phyloP scores from a whole-genome alignment of 53 echinoderm and acorn worm genomes.

The Holothuria leucospilota region DNA sequence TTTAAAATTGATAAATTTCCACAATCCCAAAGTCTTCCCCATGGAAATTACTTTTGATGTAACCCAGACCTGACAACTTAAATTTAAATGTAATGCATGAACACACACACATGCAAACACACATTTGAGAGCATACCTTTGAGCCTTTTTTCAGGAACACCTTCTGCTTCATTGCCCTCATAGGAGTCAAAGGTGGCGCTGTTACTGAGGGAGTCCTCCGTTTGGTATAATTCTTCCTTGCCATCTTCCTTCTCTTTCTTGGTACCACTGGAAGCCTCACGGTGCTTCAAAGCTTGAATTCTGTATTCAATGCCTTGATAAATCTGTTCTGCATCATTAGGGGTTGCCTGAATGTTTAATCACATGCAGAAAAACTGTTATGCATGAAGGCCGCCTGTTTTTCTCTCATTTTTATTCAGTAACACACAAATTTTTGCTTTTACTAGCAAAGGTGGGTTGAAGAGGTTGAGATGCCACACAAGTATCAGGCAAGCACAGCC shows the following conservation, averaged over 20 bases:
- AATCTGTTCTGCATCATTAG: slow-evolving; percentile 96
- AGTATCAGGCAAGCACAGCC: no score
- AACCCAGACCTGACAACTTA: no score
- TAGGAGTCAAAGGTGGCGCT: slow-evolving; percentile 43
- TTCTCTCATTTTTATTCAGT: no score
- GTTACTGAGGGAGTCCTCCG: slow-evolving; percentile 28
- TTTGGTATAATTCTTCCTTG: not conserved
- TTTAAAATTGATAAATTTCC: no score
- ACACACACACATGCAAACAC: not conserved
- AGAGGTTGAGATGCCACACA: no score
- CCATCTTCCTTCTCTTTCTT: slow-evolving; percentile 25
- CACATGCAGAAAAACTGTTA: no score
- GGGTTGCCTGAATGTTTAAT: slow-evolving; percentile 68
- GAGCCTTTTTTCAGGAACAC: slow-evolving; percentile 1
- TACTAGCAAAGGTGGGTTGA: no score
- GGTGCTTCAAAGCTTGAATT: slow-evolving; percentile 89
- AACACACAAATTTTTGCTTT: no score
- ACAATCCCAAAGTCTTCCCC: no score
- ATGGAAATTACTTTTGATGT: no score
- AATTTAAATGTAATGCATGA: no score
- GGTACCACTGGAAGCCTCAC: slow-evolving; percentile 53
- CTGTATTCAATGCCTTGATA: slow-evolving; percentile 95
- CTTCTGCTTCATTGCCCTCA: slow-evolving; percentile 30
- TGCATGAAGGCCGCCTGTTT: no score
- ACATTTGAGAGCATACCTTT: not conserved